These are phyloP conservation scores for Ceratitis capitata DNA, from an alignment of 1,140 invertebrate genomes.

Conservation along the genomic window DNA sequence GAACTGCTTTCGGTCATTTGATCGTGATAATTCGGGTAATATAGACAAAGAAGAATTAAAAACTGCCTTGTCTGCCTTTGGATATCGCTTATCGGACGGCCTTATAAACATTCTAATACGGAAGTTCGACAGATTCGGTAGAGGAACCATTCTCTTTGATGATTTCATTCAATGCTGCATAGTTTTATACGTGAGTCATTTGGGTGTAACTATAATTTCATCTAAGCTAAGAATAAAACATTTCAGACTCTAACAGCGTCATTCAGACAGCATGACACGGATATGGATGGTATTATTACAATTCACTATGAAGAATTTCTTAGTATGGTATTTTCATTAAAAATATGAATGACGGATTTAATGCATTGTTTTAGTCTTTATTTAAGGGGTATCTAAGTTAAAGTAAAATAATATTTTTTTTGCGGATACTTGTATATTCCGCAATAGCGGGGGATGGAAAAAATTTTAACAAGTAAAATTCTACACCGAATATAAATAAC, in stretches of 20 bases:
- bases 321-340: constrained; percentile 92
- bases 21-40: constrained; percentile 94
- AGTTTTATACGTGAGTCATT: constrained; percentile 85
- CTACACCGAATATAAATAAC: too few species aligned
- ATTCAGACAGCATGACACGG: constrained; percentile 90
- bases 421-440: too few species aligned
- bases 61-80: constrained; percentile 90
- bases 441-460: too few species aligned
- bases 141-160: constrained; percentile 93
- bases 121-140: constrained; percentile 94
- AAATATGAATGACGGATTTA: too few species aligned
- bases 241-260: constrained; percentile 86
- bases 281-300: constrained; percentile 94
- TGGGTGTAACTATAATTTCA: constrained; percentile 19
- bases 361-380: too few species aligned
- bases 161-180: constrained; percentile 98
- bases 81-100: constrained; percentile 88
- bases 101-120: constrained; percentile 84
- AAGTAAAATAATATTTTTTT: too few species aligned
- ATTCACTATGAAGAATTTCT: constrained; percentile 98
- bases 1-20: constrained; percentile 93
- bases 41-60: constrained; percentile 92
- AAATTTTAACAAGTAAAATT: too few species aligned
- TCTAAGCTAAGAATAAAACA: constrained; percentile 22
- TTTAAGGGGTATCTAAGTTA: too few species aligned